Percentiles rank a stretch among this genome's conserved stretches.
Evolutionary conservation across 2,797 vertebrate species (phyloP).

Genomic region (Tamandua tetradactyla): DNA sequence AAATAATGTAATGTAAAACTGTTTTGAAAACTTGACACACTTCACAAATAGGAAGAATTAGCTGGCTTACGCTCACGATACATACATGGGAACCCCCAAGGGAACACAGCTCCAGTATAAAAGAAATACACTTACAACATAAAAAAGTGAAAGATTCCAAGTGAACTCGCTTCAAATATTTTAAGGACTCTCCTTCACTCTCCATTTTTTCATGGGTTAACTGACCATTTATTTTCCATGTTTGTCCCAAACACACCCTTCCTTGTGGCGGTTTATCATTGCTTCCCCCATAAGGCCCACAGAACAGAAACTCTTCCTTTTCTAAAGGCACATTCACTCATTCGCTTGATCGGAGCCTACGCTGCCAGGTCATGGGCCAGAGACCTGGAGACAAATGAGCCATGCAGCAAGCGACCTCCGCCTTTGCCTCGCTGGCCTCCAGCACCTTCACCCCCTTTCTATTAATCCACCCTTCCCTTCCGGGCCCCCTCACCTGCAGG

Average conservation of each 20-base stretch:
- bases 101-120: background rate
- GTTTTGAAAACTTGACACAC: background rate
- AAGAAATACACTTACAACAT: background rate
- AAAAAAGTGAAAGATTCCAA: background rate
- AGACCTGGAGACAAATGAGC: background rate
- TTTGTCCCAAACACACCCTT: background rate
- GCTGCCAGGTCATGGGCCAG: background rate
- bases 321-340: background rate
- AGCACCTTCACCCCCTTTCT: fast-evolving
- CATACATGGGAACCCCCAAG: background rate
- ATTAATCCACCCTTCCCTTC: background rate
- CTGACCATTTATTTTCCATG: background rate
- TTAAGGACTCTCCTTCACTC: background rate
- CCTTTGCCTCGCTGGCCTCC: fast-evolving
- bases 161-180: background rate
- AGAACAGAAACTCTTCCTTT: slow-evolving; percentile 2
- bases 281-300: background rate
- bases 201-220: background rate
- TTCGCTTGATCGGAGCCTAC: background rate
- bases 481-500: slow-evolving; percentile 93
- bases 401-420: background rate
- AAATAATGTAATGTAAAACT: background rate
- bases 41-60: background rate
- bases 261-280: background rate
- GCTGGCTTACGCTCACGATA: background rate